Evolutionary conservation across 2,113 vertebrate species (phyloP), one percentile per base, ranked within the genome.

Genomic region (Perca schrenkii): DNA sequence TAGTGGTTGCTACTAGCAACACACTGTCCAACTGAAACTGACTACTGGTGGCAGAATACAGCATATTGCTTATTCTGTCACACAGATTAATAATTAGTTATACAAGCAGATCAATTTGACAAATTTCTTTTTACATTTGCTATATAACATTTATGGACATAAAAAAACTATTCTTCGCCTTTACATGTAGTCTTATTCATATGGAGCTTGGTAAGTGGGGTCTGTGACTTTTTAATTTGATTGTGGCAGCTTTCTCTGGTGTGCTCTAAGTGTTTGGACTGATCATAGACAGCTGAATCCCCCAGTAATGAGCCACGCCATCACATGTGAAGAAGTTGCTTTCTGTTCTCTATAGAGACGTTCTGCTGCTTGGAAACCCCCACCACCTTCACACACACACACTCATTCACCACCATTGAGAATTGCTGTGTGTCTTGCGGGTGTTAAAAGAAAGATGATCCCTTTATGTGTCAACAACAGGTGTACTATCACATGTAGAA

Each of bases 261-360:
- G 67, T 57, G 34, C 22, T 8, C 49, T 36, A 65, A 53, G 64
- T 76, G 68, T 88, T 62, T 61, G 73, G 71, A 78, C 53, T 69
- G 77, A 69, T 74, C 36, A 71, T 22, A 43, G 61, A 52, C 60
- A 56, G 61, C 78, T 71, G 75, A 50, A 74, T 72, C 56, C 16
- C 21, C 14, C 63, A 74, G 65, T 89, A 88, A 92, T 84, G 80
- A 89, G 83, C 83, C 74, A 50, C 78, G 80, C 61, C 74, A 76
- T 67, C 53, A 78, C 69, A 77, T 82, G 77, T 81, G 66, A 75
- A 84, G 69, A 77, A 66, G 82, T 64, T 83, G 72, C 75, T 74
- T 65, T 70, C 74, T 77, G 56, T 64, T 87, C 49, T 71, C 71
- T 57, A 49, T 50, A 46, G 60, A 85, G 63, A 62, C 49, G 13